Conservation (phyloP, 1,140 invertebrate genomes). For the Hyposmocoma kahamanoa region DNA sequence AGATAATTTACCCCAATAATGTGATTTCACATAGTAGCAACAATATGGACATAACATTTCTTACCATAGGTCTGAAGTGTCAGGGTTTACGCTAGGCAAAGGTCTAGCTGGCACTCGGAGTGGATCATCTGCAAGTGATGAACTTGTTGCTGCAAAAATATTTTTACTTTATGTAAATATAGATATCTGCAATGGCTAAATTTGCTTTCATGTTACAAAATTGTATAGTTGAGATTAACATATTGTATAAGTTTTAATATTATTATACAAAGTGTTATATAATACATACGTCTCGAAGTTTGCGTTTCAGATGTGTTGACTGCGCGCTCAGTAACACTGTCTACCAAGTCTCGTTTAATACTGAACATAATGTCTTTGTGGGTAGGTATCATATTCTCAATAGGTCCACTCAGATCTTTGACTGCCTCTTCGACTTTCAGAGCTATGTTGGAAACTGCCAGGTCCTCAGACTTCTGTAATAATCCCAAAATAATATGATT, state of each 20-base stretch:
- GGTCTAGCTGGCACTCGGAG: conserved; percentile 35
- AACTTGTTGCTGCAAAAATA: too few relatives aligned
- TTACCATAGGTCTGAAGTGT: conserved; percentile 36
- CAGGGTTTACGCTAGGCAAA: conserved; percentile 23
- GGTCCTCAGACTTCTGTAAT: conserved; percentile 10
- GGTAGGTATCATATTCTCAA: conserved; percentile 68
- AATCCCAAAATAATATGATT: too few relatives aligned
- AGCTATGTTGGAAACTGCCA: conserved; percentile 36
- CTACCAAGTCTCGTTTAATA: conserved; percentile 72
- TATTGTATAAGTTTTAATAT: too few relatives aligned
- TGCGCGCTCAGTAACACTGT: conserved; percentile 48
- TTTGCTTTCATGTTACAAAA: too few relatives aligned
- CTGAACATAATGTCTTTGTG: conserved; percentile 67
- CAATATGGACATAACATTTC: too few relatives aligned
- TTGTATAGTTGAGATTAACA: too few relatives aligned
- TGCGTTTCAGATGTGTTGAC: conserved; percentile 48
- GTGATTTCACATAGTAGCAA: too few relatives aligned
- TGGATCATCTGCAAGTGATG: conserved; percentile 33
- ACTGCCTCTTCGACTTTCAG: conserved; percentile 47
- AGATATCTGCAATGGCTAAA: too few relatives aligned
- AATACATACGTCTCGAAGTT: conserved; percentile 34
- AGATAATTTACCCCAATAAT: too few relatives aligned
- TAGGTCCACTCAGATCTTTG: conserved; percentile 32
- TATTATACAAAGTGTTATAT: too few relatives aligned
- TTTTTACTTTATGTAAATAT: too few relatives aligned